Evolutionary conservation across 2,888 invertebrate genomes (phyloP).

Genomic region (Machimus atricapillus): DNA sequence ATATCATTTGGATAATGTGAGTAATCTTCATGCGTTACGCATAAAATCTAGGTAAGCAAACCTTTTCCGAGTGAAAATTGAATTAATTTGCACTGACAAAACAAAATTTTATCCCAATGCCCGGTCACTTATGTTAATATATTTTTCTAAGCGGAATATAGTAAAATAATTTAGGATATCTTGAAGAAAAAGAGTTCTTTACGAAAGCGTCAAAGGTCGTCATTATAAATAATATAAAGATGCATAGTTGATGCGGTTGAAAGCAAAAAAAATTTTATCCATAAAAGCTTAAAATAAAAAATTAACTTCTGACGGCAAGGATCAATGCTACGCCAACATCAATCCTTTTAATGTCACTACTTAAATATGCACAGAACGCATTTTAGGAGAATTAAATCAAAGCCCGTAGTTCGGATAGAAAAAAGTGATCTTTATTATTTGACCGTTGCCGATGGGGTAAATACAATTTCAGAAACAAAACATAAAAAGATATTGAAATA

Average conservation of each 20-base stretch:
- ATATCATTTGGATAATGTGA: neutral
- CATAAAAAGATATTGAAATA: too few species aligned
- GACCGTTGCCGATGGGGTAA: too few species aligned
- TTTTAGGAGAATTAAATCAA: too few species aligned
- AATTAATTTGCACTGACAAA: neutral
- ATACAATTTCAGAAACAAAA: too few species aligned
- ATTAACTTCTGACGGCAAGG: too few species aligned
- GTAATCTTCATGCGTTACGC: neutral
- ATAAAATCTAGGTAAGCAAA: neutral
- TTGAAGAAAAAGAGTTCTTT: neutral
- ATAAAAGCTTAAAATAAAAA: too few species aligned
- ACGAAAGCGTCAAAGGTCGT: neutral
- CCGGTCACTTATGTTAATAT: neutral
- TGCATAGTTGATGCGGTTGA: neutral
- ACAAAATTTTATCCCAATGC: neutral
- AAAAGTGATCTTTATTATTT: too few species aligned
- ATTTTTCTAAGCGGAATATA: neutral
- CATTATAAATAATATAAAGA: neutral
- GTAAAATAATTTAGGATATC: neutral
- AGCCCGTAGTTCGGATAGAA: too few species aligned
- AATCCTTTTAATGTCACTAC: too few species aligned
- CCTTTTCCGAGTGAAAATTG: neutral
- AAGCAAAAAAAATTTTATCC: too few species aligned
- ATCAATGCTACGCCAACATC: too few species aligned
- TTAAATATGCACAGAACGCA: too few species aligned